Conservation (phyloP, 2,113 vertebrate species). For the Crotalus viridis region DNA sequence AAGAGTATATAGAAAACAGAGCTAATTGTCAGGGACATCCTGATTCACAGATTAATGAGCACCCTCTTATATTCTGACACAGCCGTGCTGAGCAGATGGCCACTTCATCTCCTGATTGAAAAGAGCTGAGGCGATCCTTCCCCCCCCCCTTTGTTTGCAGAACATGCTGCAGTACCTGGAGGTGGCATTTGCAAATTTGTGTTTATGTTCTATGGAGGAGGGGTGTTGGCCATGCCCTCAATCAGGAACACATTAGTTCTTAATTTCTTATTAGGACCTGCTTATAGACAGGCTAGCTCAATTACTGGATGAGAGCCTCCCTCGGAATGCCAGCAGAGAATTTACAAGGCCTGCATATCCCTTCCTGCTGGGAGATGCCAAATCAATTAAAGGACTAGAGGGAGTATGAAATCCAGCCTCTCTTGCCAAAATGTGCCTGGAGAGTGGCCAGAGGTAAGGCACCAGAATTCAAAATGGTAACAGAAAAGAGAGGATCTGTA, state of each 20-base stretch:
- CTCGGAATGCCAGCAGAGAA: slow-evolving; percentile 62
- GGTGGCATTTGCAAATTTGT: slow-evolving; percentile 28
- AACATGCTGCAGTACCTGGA: slow-evolving; percentile 49
- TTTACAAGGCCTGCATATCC: slow-evolving; percentile 58
- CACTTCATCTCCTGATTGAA: neutral
- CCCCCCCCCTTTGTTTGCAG: neutral
- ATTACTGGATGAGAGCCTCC: slow-evolving; percentile 78
- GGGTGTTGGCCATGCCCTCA: slow-evolving; percentile 50
- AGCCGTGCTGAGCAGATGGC: slow-evolving; percentile 6
- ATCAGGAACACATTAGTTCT: slow-evolving; percentile 71
- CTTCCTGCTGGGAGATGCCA: slow-evolving; percentile 41
- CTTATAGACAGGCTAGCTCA: slow-evolving; percentile 75
- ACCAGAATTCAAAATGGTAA: neutral
- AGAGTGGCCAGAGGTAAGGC: neutral
- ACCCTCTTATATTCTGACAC: neutral
- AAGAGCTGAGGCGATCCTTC: slow-evolving; percentile 4
- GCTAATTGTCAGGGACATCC: neutral
- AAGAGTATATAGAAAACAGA: neutral
- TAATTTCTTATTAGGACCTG: slow-evolving; percentile 75
- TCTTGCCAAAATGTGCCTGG: neutral
- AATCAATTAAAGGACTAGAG: slow-evolving; percentile 52
- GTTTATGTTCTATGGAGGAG: slow-evolving; percentile 42
- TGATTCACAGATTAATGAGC: slow-evolving; percentile 44
- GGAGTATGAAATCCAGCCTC: slow-evolving; percentile 55
- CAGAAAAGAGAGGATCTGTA: neutral